Base-by-base conservation (phyloP, 2,888 invertebrate genomes). In the Stenolophus ochropezus region DNA sequence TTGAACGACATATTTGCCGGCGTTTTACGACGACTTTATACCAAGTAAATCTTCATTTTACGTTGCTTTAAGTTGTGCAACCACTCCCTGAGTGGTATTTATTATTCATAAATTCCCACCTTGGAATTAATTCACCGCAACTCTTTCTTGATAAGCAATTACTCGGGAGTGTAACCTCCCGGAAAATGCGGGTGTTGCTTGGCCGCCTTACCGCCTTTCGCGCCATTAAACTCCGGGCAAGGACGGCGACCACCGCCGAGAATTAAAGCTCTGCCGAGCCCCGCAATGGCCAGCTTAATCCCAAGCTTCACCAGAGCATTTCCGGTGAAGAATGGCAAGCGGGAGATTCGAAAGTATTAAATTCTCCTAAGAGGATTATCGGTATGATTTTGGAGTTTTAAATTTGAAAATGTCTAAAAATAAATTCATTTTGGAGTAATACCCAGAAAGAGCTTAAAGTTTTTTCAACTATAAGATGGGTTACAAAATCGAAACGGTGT, bases 141-240 rank as follows among this genome's bases (percentile, higher is more conserved):
- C 18, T 69, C 18, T n/a, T 33, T 33, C 65, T 6, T 69, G 33
- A 69, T 69, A 69, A 69, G 65, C 65, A 69, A 69, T 69, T 69
- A 69, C n/a, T 69, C 33, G 27, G 27, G 11, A 11, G 33, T 42
- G 33, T 42, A 42, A 42, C 33, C 33, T 42, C 33, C 14, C 27
- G 65, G 65, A 69, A 69, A 69, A 69, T 33, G 27, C 65, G 33
- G 27, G 27, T 65, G 27, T 65, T 65, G 14, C 27, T 33, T 25
- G 16, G 61, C 25, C 25, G n/a, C 65, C 18, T 16, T 69, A 69
- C 65, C 16, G 65, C 42, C 27, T 69, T 33, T 27, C 65, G 65
- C 65, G 33, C 65, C 65, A 69, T 69, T 69, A 33, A 69, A 69
- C 18, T 33, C 65, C 61, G 8, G 8, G 11, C 25, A 56, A 56